These are phyloP conservation scores for Formica exsecta DNA, from an alignment of 1,140 invertebrate genomes.

Conservation along the genomic window DNA sequence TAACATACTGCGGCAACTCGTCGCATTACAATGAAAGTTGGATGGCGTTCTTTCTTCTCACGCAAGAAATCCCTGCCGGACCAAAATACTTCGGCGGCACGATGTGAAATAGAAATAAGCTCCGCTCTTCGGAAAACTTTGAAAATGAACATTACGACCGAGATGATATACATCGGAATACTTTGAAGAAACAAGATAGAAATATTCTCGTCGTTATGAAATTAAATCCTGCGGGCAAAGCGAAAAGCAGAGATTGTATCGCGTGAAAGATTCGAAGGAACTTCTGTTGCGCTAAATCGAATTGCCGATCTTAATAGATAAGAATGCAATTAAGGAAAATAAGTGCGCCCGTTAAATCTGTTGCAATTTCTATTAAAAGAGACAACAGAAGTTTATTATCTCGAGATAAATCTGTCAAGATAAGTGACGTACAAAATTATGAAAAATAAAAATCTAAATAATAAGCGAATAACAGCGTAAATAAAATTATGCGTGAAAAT, in stretches of 20 bases:
- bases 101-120: slow-evolving; percentile 60
- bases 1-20: slow-evolving; percentile 60
- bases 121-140: slow-evolving; percentile 37
- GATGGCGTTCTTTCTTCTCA: slow-evolving; percentile 35
- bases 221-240: background rate
- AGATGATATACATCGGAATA: background rate
- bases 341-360: background rate
- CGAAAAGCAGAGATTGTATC: background rate
- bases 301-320: slow-evolving; percentile 29
- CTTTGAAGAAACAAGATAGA: slow-evolving; percentile 30
- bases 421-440: slow-evolving; percentile 11
- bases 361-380: background rate
- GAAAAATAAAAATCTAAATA: background rate
- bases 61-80: slow-evolving; percentile 44
- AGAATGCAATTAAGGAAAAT: slow-evolving; percentile 35
- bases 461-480: background rate
- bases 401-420: background rate
- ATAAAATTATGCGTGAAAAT: slow-evolving; percentile 32
- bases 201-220: slow-evolving; percentile 22
- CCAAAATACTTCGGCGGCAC: slow-evolving; percentile 56
- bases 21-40: slow-evolving; percentile 63
- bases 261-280: background rate
- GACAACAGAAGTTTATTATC: slow-evolving; percentile 6
- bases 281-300: slow-evolving; percentile 18
- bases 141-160: slow-evolving; percentile 26